phyloP scores from a whole-genome alignment of 2,797 vertebrate genomes.

The Coregonus ussuriensis region DNA sequence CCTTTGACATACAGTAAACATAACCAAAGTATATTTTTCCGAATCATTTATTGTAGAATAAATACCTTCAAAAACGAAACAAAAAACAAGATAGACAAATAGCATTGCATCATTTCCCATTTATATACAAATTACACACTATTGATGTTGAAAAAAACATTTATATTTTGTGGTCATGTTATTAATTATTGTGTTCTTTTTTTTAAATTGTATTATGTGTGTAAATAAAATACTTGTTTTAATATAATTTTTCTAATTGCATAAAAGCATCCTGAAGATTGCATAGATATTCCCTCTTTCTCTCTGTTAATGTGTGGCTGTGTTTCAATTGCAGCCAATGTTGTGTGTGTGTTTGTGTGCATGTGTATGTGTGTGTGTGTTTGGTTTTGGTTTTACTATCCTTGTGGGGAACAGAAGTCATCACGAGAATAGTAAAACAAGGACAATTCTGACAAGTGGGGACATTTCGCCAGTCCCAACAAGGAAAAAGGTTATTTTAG shows the following conservation, averaged over 20 bases:
- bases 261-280: conserved; percentile 26
- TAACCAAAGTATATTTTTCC: background rate
- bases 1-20: background rate
- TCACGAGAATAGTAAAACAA: no score
- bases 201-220: background rate
- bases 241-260: background rate
- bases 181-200: background rate
- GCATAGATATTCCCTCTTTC: conserved; percentile 45
- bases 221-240: background rate
- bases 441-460: background rate
- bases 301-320: conserved; percentile 20
- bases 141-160: background rate
- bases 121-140: background rate
- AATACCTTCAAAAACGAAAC: no score
- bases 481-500: no score
- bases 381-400: background rate
- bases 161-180: background rate
- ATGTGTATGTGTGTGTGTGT: background rate
- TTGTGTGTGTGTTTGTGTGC: conserved; percentile 14
- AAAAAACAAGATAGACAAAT: background rate
- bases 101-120: background rate
- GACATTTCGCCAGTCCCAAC: no score
- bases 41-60: conserved; percentile 15
- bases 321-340: conserved; percentile 6
- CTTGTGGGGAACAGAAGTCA: no score